A percentile compares a stretch with the other conserved stretches of the same genome.
These are phyloP conservation scores for Leuctra nigra DNA, from an alignment of 2,888 invertebrate species.

Conservation along the genomic window DNA sequence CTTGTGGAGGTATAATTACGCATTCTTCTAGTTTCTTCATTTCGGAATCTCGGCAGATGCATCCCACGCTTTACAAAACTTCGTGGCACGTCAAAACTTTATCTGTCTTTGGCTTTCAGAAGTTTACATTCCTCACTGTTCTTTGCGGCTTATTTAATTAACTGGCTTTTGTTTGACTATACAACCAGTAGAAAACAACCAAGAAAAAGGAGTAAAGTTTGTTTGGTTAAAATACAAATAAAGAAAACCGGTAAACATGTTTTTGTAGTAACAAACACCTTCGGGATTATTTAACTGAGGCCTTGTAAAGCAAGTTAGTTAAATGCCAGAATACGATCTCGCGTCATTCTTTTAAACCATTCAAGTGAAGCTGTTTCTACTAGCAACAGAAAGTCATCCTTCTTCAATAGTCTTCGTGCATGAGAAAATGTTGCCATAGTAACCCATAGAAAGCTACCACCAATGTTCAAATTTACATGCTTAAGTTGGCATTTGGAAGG, in stretches of 20 bases:
- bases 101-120: constrained; percentile 11
- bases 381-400: too few species aligned
- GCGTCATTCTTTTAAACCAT: too few species aligned
- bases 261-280: constrained; percentile 20
- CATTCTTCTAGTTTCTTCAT: constrained; percentile 16
- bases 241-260: constrained; percentile 20
- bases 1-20: too few species aligned
- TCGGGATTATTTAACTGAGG: constrained; percentile 10
- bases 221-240: constrained; percentile 18
- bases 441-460: too few species aligned
- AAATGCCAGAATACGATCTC: too few species aligned
- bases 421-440: too few species aligned
- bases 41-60: constrained; percentile 17
- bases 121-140: constrained; percentile 20
- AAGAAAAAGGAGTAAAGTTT: constrained; percentile 20
- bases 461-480: too few species aligned
- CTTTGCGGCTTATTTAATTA: constrained; percentile 23
- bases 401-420: too few species aligned
- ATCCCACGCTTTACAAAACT: constrained; percentile 6
- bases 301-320: too few species aligned
- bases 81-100: constrained; percentile 21
- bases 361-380: too few species aligned
- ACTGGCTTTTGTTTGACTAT: constrained; percentile 23
- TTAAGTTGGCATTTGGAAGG: too few species aligned
- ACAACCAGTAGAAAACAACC: constrained; percentile 16